Percentiles rank a stretch among this genome's conserved stretches.
Conservation (phyloP, 2,888 invertebrate species). For the Dryococelus australis region DNA sequence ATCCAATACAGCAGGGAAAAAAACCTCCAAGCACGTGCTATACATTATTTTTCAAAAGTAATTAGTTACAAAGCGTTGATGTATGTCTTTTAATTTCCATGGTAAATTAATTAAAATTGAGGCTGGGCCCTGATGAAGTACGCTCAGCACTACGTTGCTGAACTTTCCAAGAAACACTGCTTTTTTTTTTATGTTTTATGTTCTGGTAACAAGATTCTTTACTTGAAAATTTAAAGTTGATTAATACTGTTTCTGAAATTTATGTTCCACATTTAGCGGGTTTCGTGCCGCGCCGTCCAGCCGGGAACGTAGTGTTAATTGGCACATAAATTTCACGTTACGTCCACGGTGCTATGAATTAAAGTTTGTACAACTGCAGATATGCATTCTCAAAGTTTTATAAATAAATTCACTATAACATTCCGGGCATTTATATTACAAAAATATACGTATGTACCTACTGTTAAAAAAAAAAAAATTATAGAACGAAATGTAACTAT, state of each 20-base stretch:
- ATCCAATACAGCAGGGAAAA: too few species aligned
- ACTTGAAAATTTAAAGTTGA: background rate
- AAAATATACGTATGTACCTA: too few species aligned
- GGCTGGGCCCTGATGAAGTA: background rate
- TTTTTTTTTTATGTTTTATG: background rate
- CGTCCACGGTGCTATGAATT: background rate
- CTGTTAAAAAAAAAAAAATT: too few species aligned
- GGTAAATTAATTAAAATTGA: too few species aligned
- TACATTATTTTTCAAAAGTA: too few species aligned
- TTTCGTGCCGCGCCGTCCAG: background rate
- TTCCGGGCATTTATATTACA: too few species aligned
- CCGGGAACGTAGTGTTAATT: background rate
- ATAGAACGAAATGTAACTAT: too few species aligned
- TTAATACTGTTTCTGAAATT: background rate
- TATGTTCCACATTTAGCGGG: background rate
- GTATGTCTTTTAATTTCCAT: too few species aligned
- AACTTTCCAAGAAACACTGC: slow-evolving; percentile 6
- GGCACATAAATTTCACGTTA: background rate
- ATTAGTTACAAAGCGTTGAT: too few species aligned
- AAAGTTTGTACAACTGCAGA: background rate
- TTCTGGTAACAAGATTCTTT: background rate
- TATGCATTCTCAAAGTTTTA: too few species aligned
- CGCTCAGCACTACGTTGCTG: background rate
- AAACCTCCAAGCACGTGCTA: too few species aligned
- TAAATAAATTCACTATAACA: too few species aligned